Percentiles rank a stretch among this genome's conserved stretches.
Evolutionary conservation across 1,140 invertebrate species (phyloP).

Genomic region (Meloidogyne exigua): DNA sequence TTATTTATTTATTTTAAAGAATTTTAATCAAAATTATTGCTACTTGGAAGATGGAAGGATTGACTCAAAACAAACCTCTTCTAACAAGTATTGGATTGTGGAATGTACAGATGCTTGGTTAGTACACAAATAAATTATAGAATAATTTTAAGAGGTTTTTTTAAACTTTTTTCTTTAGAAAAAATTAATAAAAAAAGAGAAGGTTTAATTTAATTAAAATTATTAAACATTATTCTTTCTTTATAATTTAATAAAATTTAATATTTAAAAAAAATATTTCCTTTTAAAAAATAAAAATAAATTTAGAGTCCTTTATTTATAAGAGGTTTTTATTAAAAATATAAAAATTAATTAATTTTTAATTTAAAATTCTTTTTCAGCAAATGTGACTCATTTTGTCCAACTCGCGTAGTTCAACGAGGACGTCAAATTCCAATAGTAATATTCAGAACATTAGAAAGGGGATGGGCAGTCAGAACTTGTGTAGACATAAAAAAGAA

Average conservation of each 20-base stretch:
- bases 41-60: constrained; percentile 25
- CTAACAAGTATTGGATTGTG: constrained; percentile 28
- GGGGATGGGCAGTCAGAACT: constrained; percentile 37
- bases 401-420: constrained; percentile 37
- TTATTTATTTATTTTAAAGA: constrained; percentile 14
- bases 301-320: no score
- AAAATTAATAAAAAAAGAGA: no score
- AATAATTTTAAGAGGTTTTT: no score
- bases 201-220: no score
- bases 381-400: constrained; percentile 30
- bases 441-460: constrained; percentile 39
- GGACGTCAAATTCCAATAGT: constrained; percentile 41
- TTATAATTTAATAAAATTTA: no score
- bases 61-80: not conserved
- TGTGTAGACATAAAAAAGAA: constrained; percentile 10
- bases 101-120: constrained; percentile 37
- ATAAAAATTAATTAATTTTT: no score
- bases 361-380: not conserved
- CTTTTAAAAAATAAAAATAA: no score
- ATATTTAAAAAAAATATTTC: no score
- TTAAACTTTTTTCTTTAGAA: no score
- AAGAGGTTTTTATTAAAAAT: no score
- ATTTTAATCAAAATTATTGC: constrained; percentile 33
- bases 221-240: no score
- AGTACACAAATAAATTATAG: not conserved